These are phyloP conservation scores for Meloe dianella DNA, from an alignment of 2,888 invertebrate genomes.

Conservation along the genomic window DNA sequence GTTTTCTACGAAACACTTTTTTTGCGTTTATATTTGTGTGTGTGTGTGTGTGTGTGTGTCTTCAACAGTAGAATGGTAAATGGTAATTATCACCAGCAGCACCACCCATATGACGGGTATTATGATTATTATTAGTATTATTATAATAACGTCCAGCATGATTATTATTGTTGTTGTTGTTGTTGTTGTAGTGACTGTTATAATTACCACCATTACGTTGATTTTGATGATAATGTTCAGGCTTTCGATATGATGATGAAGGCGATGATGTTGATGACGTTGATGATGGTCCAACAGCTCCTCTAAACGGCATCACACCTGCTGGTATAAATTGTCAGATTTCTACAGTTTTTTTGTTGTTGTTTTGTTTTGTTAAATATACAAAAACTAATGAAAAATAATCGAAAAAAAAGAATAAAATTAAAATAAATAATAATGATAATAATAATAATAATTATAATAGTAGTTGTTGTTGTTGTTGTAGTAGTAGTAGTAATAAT, in stretches of 20 bases:
- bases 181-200: not conserved
- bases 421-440: not conserved
- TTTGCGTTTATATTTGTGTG: too few relatives aligned
- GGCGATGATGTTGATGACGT: not conserved
- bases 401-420: conserved; percentile 1
- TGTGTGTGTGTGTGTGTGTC: too few relatives aligned
- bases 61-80: conserved; percentile 52
- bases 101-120: conserved; percentile 52
- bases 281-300: conserved; percentile 21
- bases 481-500: too few relatives aligned
- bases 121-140: too few relatives aligned
- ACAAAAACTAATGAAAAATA: not conserved
- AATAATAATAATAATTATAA: not conserved
- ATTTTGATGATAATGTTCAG: not conserved
- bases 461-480: too few relatives aligned
- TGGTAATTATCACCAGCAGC: conserved; percentile 53
- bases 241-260: not conserved
- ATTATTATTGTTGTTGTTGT: not conserved
- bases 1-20: too few relatives aligned
- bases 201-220: not conserved
- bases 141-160: conserved; percentile 25
- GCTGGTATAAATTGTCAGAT: conserved; percentile 11
- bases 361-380: too few relatives aligned
- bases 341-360: not conserved
- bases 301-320: conserved; percentile 46